Base-by-base conservation (phyloP, 2,888 invertebrate genomes). In the Idaea straminata region DNA sequence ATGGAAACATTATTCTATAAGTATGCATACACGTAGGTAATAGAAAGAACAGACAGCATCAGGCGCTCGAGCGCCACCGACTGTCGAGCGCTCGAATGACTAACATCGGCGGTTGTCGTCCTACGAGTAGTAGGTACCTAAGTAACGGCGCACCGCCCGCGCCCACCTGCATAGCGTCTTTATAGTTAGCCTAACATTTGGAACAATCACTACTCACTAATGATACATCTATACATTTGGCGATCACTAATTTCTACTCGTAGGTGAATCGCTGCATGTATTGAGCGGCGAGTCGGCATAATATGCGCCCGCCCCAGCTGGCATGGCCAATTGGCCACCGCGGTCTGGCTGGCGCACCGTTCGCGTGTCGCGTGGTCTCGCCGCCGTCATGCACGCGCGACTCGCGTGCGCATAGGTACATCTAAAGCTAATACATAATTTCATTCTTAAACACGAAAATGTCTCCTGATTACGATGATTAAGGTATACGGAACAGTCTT, bases 401-500 rank as follows among this genome's bases (percentile, higher is more conserved):
- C 77, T 81, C 83, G 77, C 84, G 79, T 77, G 82, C 76, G 79
- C 77, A 83, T 83, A n/a, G n/a, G n/a, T n/a, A 89, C 76, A 82
- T 81, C 86, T 89, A 90, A 82, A 76, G 81, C 83, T 90, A 86
- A 82, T 81, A 79, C 73, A 82, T 80, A 81, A 75, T 79, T 78
- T 78, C 84, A 81, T 78, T 84, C 84, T 84, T 89, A 88, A 77
- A 81, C 82, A 86, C 82, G 77, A 82, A 82, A 81, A 83, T 81
- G 82, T 82, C 83, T 84, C 80, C 84, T 84, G 88, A 83, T 87
- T 86, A 86, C 86, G 86, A 84, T 87, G 90, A 88, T 92, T 93
- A 69, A 94, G 94, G 94, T 94, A 94, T 94, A 94, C 94, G 93
- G 93, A 94, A 94, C 94, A 95, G 94, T 95, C 94, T 95, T 94